Evolutionary conservation across 2,797 vertebrate species (phyloP).

Genomic region (Xiphophorus birchmanni): DNA sequence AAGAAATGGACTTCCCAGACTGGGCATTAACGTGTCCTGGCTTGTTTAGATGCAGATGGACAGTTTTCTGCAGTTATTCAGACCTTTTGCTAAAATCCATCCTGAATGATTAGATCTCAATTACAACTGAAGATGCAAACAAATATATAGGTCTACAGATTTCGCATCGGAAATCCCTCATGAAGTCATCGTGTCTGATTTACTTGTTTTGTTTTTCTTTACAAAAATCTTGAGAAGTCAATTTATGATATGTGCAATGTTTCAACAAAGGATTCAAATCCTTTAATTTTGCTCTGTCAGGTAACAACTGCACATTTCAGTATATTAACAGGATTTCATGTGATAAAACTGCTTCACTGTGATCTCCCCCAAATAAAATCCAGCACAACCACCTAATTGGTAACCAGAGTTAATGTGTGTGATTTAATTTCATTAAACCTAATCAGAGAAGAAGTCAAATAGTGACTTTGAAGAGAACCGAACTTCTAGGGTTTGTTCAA

Average conservation of each 20-base stretch:
- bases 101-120: neutral
- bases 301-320: neutral
- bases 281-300: neutral
- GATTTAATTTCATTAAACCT: neutral
- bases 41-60: neutral
- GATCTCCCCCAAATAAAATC: neutral
- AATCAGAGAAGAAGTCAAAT: neutral
- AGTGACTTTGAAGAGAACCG: no score
- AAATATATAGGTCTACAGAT: neutral
- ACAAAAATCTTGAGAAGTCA: neutral
- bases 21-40: neutral
- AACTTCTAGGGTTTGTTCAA: no score
- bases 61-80: neutral
- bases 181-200: neutral
- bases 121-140: neutral
- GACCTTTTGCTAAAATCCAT: neutral
- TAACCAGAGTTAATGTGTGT: neutral
- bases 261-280: neutral
- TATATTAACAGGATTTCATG: neutral
- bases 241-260: neutral
- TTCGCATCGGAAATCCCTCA: neutral
- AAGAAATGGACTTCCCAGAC: neutral
- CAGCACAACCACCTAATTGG: neutral
- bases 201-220: neutral
- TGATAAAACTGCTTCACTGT: neutral